phyloP scores from a whole-genome alignment of 2,113 vertebrate species.

The Formicarius rufipectus region DNA sequence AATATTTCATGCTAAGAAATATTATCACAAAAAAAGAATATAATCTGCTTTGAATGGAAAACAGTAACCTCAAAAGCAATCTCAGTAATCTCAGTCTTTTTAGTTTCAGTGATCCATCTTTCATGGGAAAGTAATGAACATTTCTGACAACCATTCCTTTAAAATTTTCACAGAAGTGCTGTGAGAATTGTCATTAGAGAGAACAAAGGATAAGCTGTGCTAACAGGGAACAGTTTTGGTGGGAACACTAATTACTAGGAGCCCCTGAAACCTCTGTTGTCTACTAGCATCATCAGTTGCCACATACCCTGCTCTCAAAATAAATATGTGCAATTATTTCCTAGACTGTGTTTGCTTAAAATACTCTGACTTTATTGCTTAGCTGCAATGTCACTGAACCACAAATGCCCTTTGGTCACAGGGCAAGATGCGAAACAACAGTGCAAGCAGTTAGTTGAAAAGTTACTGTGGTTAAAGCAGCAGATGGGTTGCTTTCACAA shows the following conservation, averaged over 20 bases:
- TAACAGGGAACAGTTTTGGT: background rate
- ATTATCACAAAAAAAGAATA: background rate
- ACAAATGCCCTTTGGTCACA: background rate
- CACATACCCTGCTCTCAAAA: background rate
- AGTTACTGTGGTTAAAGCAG: background rate
- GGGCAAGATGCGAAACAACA: constrained; percentile 27
- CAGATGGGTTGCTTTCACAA: constrained; percentile 41
- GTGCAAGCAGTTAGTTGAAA: background rate
- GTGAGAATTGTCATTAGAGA: background rate
- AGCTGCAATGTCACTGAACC: background rate
- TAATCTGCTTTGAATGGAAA: background rate
- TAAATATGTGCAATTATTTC: background rate
- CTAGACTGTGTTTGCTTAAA: background rate
- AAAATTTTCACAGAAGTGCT: background rate
- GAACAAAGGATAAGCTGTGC: background rate
- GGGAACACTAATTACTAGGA: background rate
- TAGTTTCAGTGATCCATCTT: background rate
- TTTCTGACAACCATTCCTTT: background rate
- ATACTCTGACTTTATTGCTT: background rate
- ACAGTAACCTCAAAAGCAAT: background rate
- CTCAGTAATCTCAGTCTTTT: background rate
- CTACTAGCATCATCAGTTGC: background rate
- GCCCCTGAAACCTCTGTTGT: background rate
- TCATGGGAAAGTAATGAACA: background rate
- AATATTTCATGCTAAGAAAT: background rate